Base-by-base conservation (phyloP, 2,888 invertebrate genomes). In the Euclidia mi region DNA sequence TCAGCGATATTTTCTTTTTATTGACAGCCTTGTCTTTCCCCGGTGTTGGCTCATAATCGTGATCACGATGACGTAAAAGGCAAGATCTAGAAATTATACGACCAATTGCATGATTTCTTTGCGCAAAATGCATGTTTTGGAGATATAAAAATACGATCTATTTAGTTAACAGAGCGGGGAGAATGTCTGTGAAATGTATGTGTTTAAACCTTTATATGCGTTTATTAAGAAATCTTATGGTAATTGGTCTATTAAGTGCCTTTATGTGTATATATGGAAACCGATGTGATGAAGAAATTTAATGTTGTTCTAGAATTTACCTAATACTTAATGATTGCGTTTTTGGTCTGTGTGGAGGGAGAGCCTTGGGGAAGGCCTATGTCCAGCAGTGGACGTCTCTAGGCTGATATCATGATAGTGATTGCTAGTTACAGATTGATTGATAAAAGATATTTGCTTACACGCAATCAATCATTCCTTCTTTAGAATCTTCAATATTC, bases 71-170 rank as follows among this genome's bases (percentile, higher is more conserved):
- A 49, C 45, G 52, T 42, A 65, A 72, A 25, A 6, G 10, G 12
- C 29, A 35, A n/a, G 55, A 42, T 61, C 51, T 60, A 61, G 45
- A 60, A 66, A 42, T 63, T 14, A 51, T 48, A 28, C n/a, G 40
- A 55, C 38, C 42, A 20, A 25, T 32, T 65, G 61, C 68, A 51
- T 60, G 56, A 40, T 40, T 56, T 71, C n/a, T n/a, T 68, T 65
- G 58, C 53, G 71, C 47, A 65, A 73, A 72, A 56, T 49, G 53
- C 71, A 56, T 67, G 74, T 71, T 60, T 18, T n/a, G 35, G 35
- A 47, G 58, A 38, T 63, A 74, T 71, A 57, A 72, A 71, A 56
- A 57, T 62, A 65, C 47, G 65, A 51, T 15, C 65, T 57, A 48
- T 42, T 57, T 63, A 65, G 3, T 46, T 62, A 71, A 50, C 74